phyloP scores from a whole-genome alignment of 2,888 invertebrate genomes.

The Acanthosoma haemorrhoidale region DNA sequence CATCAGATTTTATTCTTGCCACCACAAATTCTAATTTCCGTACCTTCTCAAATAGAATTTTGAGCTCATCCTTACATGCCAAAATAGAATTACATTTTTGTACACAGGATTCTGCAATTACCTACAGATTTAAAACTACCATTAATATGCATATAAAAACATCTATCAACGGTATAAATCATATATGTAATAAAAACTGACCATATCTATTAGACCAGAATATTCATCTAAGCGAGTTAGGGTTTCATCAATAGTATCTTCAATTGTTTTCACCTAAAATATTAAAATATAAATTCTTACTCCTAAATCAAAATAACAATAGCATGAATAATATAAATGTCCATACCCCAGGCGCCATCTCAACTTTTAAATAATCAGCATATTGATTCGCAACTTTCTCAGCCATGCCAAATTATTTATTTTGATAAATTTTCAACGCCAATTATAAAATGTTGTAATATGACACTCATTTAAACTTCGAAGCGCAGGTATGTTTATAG shows the following conservation, averaged over 20 bases:
- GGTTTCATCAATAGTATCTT: constrained; percentile 37
- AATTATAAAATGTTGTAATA: neutral
- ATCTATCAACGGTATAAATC: neutral
- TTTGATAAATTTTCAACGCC: neutral
- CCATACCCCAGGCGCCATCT: constrained; percentile 32
- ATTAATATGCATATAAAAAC: neutral
- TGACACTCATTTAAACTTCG: neutral
- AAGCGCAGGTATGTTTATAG: neutral
- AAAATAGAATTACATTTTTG: constrained; percentile 23
- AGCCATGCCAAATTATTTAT: neutral
- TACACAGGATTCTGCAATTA: constrained; percentile 24
- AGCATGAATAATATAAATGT: neutral
- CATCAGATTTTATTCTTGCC: constrained; percentile 31
- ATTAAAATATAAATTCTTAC: neutral
- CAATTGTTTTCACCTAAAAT: constrained; percentile 35
- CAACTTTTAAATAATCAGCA: constrained; percentile 32
- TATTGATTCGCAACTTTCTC: constrained; percentile 28
- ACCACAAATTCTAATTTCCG: constrained; percentile 32
- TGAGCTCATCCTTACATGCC: constrained; percentile 28
- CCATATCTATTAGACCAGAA: constrained; percentile 34
- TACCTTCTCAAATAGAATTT: constrained; percentile 34
- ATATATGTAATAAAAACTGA: neutral
- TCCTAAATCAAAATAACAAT: neutral
- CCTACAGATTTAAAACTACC: constrained; percentile 9
- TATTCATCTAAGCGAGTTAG: constrained; percentile 37